Evolutionary conservation across 2,888 invertebrate genomes (phyloP).

Genomic region (Trichopria drosophilae): DNA sequence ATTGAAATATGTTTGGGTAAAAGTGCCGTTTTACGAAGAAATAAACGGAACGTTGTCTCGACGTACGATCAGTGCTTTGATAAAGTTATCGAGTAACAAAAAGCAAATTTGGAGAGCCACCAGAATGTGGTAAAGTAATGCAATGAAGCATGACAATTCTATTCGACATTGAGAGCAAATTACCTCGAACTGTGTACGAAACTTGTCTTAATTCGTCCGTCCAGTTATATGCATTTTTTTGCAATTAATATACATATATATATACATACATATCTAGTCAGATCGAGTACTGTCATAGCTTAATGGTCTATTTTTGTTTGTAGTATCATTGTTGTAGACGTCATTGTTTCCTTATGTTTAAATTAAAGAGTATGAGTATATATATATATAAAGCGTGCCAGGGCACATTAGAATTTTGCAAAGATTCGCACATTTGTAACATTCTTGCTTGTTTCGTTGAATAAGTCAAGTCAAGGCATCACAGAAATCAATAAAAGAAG

Average conservation of each 20-base stretch:
- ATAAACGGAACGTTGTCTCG: no score
- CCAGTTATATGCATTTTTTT: constrained; percentile 28
- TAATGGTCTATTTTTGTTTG: constrained; percentile 43
- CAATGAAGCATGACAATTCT: constrained; percentile 55
- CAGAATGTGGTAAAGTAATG: constrained; percentile 55
- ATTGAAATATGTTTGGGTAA: no score
- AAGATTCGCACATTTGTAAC: no score
- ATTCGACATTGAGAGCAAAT: constrained; percentile 40
- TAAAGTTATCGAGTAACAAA: no score
- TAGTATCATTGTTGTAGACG: constrained; percentile 47
- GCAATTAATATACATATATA: constrained; percentile 26
- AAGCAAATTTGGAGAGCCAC: constrained; percentile 55
- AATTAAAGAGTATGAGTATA: background rate
- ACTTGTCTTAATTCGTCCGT: constrained; percentile 19
- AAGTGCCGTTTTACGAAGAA: no score
- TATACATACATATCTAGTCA: constrained; percentile 35
- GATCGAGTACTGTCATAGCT: constrained; percentile 46
- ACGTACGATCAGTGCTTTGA: no score
- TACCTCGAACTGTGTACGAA: constrained; percentile 10
- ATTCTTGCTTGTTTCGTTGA: constrained; percentile 12
- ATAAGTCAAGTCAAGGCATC: constrained; percentile 14
- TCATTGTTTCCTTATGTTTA: constrained; percentile 28
- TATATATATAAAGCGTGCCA: constrained; percentile 1
- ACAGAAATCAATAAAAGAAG: constrained; percentile 6
- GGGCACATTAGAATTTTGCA: no score